Evolutionary conservation across 2,797 vertebrate genomes (phyloP).

Genomic region (Salarias fasciatus): DNA sequence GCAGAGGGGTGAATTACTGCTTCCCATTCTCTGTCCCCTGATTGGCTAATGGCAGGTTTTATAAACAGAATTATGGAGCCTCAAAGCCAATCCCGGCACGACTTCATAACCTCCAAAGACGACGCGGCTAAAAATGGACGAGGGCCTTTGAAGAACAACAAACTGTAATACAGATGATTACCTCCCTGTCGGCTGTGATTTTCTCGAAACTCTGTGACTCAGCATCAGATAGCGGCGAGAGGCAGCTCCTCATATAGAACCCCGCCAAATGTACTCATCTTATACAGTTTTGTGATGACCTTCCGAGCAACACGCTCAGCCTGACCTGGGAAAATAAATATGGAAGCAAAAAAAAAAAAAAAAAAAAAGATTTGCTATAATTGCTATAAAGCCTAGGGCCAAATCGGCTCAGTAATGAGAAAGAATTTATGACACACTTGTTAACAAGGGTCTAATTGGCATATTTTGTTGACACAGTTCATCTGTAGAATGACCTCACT

Average conservation of each 20-base stretch:
- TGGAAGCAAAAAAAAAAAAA: conserved; percentile 7
- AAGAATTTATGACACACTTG: conserved; percentile 59
- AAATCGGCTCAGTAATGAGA: conserved; percentile 24
- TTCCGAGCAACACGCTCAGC: conserved; percentile 10
- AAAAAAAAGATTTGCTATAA: too few species aligned
- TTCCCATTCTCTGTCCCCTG: conserved; percentile 34
- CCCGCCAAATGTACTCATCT: conserved; percentile 18
- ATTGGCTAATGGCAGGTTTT: conserved; percentile 48
- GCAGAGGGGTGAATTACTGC: conserved; percentile 34
- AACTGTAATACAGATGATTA: conserved; percentile 52
- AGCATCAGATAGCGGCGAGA: conserved; percentile 25
- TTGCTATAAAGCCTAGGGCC: conserved; percentile 26
- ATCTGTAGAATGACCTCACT: conserved; percentile 52
- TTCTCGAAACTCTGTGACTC: conserved; percentile 30
- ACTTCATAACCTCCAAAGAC: conserved; percentile 59
- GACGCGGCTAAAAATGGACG: conserved; percentile 55
- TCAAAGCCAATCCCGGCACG: conserved; percentile 18
- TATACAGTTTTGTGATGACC: conserved; percentile 12
- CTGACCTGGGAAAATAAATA: conserved; percentile 16
- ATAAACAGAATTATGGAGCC: conserved; percentile 39
- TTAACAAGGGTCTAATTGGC: conserved; percentile 49
- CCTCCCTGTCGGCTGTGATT: conserved; percentile 50
- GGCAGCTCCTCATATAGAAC: conserved; percentile 15
- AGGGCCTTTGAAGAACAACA: conserved; percentile 59
- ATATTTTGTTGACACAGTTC: conserved; percentile 44